Evolutionary conservation across 1,140 invertebrate genomes (phyloP).

Genomic region (Tribolium madens): DNA sequence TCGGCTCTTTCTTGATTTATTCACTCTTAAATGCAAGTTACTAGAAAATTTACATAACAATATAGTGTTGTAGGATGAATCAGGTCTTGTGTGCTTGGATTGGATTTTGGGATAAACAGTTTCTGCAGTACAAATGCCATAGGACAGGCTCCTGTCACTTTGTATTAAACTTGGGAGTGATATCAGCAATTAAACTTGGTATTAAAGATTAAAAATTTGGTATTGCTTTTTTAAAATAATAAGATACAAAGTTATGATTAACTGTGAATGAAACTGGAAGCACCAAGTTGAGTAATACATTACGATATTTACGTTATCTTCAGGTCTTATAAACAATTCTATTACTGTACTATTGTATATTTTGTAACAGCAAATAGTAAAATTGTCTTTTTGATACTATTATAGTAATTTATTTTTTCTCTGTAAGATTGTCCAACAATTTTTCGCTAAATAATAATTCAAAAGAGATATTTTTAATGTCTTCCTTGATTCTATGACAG

Average conservation of each 20-base stretch:
- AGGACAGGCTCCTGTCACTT: slow-evolving; percentile 32
- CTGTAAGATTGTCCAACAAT: background rate
- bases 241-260: background rate
- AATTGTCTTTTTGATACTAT: background rate
- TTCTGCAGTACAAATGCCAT: slow-evolving; percentile 39
- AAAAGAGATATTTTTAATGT: background rate
- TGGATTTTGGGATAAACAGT: slow-evolving; percentile 46
- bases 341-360: background rate
- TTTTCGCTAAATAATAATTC: background rate
- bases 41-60: slow-evolving; percentile 45
- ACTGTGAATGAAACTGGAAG: background rate
- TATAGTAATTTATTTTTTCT: background rate
- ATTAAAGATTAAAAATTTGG: background rate
- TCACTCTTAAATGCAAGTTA: too few species aligned
- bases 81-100: slow-evolving; percentile 40
- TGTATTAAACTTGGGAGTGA: slow-evolving; percentile 15
- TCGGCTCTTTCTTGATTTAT: background rate
- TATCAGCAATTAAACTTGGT: slow-evolving; percentile 2
- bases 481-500: background rate
- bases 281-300: background rate
- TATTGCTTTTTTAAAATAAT: background rate
- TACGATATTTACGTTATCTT: background rate
- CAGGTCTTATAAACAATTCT: background rate
- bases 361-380: background rate
- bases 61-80: slow-evolving; percentile 36